These are phyloP conservation scores for Atethmia centrago DNA, from an alignment of 2,888 invertebrate genomes.

Conservation along the genomic window DNA sequence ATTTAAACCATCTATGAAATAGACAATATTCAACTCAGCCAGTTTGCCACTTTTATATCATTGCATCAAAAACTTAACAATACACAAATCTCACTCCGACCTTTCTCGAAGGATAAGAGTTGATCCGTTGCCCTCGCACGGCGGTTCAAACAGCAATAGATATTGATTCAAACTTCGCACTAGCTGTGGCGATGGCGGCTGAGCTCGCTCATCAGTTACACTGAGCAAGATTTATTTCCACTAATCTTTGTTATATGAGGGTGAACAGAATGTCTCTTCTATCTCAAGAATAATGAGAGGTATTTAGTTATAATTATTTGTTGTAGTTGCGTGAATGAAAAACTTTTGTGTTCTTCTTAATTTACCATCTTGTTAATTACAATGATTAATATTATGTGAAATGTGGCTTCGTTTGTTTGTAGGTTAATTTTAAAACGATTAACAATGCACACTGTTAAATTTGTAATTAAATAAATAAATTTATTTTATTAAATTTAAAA, in stretches of 20 bases:
- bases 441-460: no score
- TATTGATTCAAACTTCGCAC: constrained; percentile 51
- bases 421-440: background rate
- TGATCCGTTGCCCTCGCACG: constrained; percentile 49
- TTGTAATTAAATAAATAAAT: no score
- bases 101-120: constrained; percentile 23
- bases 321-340: background rate
- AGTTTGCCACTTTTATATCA: no score
- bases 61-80: background rate
- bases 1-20: no score
- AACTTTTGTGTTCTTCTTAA: background rate
- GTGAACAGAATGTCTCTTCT: constrained; percentile 36
- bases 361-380: background rate
- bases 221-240: constrained; percentile 53
- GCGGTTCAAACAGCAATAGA: constrained; percentile 36
- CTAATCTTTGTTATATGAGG: constrained; percentile 49
- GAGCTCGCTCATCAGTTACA: constrained; percentile 51
- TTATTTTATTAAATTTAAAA: background rate
- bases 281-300: constrained; percentile 28
- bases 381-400: background rate
- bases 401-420: background rate
- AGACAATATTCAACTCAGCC: no score
- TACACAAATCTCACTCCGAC: constrained; percentile 35
- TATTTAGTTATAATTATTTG: constrained; percentile 31
- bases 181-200: constrained; percentile 4